phyloP scores from a whole-genome alignment of 1,140 invertebrate species.

The Armadillidium nasatum region DNA sequence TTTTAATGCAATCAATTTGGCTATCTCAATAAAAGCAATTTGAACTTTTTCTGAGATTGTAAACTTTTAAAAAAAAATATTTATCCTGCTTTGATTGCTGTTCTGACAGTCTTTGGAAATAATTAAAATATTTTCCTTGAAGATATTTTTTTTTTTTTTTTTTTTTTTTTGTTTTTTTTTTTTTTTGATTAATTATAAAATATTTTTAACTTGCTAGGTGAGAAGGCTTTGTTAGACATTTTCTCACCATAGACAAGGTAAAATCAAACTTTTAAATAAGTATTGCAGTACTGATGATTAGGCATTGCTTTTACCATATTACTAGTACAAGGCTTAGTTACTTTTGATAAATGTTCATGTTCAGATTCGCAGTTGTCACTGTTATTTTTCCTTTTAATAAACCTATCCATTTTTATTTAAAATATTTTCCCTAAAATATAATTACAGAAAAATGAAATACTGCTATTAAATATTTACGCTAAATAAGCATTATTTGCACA shows the following conservation, averaged over 20 bases:
- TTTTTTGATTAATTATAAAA: slow-evolving; percentile 25
- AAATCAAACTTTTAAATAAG: slow-evolving; percentile 31
- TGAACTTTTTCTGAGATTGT: slow-evolving; percentile 12
- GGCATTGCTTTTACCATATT: not conserved
- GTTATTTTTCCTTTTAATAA: slow-evolving; percentile 16
- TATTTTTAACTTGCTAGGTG: slow-evolving; percentile 35
- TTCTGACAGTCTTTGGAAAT: slow-evolving; percentile 14
- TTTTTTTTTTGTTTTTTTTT: too few relatives aligned
- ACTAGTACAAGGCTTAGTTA: slow-evolving; percentile 13
- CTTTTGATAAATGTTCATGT: slow-evolving; percentile 18
- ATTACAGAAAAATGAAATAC: too few relatives aligned
- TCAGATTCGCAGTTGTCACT: slow-evolving; percentile 17
- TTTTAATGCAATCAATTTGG: slow-evolving; percentile 27
- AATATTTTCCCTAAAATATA: not conserved
- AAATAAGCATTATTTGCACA: too few relatives aligned
- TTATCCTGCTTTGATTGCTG: slow-evolving; percentile 1
- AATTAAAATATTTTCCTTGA: slow-evolving; percentile 20
- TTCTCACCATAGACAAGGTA: slow-evolving; percentile 32
- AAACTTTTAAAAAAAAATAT: not conserved
- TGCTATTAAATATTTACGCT: too few relatives aligned
- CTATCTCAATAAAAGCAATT: not conserved
- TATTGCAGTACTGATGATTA: slow-evolving; percentile 20
- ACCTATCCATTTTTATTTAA: slow-evolving; percentile 14
- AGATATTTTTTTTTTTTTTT: too few relatives aligned
- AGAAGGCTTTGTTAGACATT: slow-evolving; percentile 28